Conservation (phyloP, 1,140 invertebrate species). For the Aporrectodea caliginosa region DNA sequence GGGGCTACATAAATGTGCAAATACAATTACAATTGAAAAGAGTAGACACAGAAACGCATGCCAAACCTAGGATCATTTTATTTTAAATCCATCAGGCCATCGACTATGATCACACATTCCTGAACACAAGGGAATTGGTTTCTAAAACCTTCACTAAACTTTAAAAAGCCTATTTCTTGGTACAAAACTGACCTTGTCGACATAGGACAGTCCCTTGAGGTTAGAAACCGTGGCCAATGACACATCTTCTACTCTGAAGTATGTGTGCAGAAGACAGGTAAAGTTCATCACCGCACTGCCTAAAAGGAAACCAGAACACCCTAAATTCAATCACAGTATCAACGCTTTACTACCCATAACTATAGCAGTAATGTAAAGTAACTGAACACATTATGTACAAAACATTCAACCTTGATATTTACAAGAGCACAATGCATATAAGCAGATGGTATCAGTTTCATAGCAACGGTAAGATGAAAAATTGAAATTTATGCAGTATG, state of each 20-base stretch:
- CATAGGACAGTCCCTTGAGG: slow-evolving; percentile 82
- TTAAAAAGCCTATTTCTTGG: background rate
- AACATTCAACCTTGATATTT: background rate
- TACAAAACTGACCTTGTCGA: slow-evolving; percentile 73
- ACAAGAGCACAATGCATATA: background rate
- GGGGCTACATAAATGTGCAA: too few species aligned
- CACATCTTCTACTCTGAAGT: slow-evolving; percentile 92
- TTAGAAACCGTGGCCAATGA: slow-evolving; percentile 83
- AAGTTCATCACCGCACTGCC: slow-evolving; percentile 80
- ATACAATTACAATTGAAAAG: too few species aligned
- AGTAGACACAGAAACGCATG: too few species aligned
- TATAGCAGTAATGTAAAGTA: background rate
- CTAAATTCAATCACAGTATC: background rate
- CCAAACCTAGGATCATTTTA: too few species aligned
- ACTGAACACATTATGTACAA: background rate
- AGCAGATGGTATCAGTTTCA: background rate
- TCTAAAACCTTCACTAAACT: too few species aligned
- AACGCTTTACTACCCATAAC: too few species aligned
- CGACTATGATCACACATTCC: too few species aligned
- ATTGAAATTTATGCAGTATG: background rate
- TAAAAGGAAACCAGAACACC: slow-evolving; percentile 48
- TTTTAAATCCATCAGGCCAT: too few species aligned
- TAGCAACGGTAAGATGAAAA: background rate
- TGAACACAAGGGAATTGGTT: too few species aligned
- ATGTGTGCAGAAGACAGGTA: slow-evolving; percentile 87